phyloP scores from a whole-genome alignment of 2,797 vertebrate genomes.

The Rhadinocentrus ornatus region DNA sequence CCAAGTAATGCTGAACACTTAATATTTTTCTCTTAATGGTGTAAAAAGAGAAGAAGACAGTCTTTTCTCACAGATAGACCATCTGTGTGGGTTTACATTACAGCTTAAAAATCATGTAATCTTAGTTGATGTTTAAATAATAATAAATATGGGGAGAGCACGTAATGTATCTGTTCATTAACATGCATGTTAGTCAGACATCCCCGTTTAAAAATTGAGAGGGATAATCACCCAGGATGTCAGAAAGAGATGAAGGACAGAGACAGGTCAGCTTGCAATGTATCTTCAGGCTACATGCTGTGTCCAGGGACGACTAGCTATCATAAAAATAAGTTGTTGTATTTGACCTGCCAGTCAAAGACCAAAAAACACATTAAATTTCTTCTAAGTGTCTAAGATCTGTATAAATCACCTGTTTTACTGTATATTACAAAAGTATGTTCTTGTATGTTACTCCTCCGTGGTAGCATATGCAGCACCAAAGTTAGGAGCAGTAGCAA shows the following conservation, averaged over 20 bases:
- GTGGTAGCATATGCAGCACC: neutral
- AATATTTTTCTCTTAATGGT: neutral
- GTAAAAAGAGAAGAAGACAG: neutral
- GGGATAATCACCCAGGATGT: constrained; percentile 58
- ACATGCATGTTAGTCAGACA: constrained; percentile 61
- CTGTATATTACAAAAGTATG: neutral
- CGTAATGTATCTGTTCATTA: constrained; percentile 67
- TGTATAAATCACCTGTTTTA: neutral
- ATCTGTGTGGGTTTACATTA: constrained; percentile 11
- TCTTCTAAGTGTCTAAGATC: neutral
- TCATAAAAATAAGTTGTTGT: neutral
- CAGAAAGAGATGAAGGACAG: constrained; percentile 21
- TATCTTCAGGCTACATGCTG: neutral
- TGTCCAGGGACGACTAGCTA: too few relatives aligned
- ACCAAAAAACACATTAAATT: neutral
- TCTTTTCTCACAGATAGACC: neutral
- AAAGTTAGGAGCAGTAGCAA: neutral
- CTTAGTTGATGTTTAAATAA: constrained; percentile 59
- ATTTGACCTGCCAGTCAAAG: neutral
- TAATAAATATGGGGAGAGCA: constrained; percentile 57
- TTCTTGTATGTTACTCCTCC: too few relatives aligned
- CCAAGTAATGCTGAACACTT: neutral
- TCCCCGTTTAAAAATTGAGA: constrained; percentile 67
- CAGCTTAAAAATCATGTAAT: constrained; percentile 29
- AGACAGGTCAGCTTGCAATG: neutral